phyloP scores from a whole-genome alignment of 1,140 invertebrate species.

The Papilio polyxenes region DNA sequence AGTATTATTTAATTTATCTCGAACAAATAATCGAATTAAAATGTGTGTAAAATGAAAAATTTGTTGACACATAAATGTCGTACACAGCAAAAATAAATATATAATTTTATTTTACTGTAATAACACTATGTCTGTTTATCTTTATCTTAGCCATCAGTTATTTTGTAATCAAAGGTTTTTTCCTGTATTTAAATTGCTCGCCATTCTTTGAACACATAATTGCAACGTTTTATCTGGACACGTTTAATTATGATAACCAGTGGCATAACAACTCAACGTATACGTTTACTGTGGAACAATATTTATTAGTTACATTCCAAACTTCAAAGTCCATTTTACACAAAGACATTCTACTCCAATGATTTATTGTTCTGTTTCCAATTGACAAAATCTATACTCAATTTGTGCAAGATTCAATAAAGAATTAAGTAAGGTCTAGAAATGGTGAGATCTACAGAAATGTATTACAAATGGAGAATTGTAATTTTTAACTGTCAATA shows the following conservation, averaged over 20 bases:
- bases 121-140: background rate
- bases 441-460: too few species aligned
- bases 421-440: too few species aligned
- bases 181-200: conserved; percentile 21
- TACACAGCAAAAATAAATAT: too few species aligned
- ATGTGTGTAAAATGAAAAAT: too few species aligned
- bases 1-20: too few species aligned
- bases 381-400: background rate
- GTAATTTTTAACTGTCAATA: too few species aligned
- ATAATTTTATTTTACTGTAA: background rate
- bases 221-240: conserved; percentile 32
- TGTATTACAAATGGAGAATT: too few species aligned
- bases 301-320: background rate
- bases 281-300: background rate
- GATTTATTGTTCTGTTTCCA: background rate
- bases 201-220: conserved; percentile 33
- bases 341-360: background rate
- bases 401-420: too few species aligned
- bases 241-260: conserved; percentile 29
- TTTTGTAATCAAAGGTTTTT: conserved; percentile 29
- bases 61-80: too few species aligned
- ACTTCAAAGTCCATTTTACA: background rate
- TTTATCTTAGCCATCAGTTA: conserved; percentile 9
- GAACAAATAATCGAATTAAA: too few species aligned
- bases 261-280: background rate